Percentiles rank a stretch among this genome's conserved stretches.
phyloP scores from a whole-genome alignment of 2,797 vertebrate genomes.

The Chaetodon trifasciatus region DNA sequence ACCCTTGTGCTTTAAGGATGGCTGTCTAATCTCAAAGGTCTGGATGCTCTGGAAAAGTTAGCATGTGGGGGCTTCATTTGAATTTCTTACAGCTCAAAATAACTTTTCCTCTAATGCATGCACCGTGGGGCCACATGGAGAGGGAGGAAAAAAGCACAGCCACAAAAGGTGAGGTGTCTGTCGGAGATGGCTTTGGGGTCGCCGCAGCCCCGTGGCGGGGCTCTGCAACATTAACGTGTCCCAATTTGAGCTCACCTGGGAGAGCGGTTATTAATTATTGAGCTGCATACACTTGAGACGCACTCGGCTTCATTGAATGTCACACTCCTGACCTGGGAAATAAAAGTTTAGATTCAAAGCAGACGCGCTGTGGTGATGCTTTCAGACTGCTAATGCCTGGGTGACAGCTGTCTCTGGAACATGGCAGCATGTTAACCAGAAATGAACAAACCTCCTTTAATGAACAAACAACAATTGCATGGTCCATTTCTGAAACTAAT shows the following conservation, averaged over 20 bases:
- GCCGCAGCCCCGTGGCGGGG: constrained; percentile 72
- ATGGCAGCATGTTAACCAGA: constrained; percentile 75
- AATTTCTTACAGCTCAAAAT: constrained; percentile 94
- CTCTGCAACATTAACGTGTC: constrained; percentile 93
- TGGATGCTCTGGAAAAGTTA: constrained; percentile 88
- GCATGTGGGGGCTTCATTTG: constrained; percentile 91
- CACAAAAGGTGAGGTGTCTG: constrained; percentile 90
- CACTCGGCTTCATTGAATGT: constrained; percentile 91
- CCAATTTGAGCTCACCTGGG: constrained; percentile 96
- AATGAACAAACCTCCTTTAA: constrained; percentile 78
- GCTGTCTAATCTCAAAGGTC: constrained; percentile 85
- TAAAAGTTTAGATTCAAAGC: constrained; percentile 91
- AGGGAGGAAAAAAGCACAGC: constrained; percentile 68
- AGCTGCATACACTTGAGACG: constrained; percentile 93
- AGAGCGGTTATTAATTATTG: constrained; percentile 98
- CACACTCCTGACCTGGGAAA: constrained; percentile 91
- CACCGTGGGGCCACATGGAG: constrained; percentile 70
- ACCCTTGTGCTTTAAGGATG: constrained; percentile 86
- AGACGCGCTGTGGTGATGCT: constrained; percentile 85
- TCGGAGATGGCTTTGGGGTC: constrained; percentile 72
- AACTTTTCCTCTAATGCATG: constrained; percentile 85
- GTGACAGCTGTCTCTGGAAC: constrained; percentile 80
- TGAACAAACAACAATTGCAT: constrained; percentile 76
- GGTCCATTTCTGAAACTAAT: constrained; percentile 78
- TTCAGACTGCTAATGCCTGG: constrained; percentile 89